Evolutionary conservation across 1,140 invertebrate genomes (phyloP), one percentile per base, ranked within the genome.

Genomic region (Archivesica marissinica): DNA sequence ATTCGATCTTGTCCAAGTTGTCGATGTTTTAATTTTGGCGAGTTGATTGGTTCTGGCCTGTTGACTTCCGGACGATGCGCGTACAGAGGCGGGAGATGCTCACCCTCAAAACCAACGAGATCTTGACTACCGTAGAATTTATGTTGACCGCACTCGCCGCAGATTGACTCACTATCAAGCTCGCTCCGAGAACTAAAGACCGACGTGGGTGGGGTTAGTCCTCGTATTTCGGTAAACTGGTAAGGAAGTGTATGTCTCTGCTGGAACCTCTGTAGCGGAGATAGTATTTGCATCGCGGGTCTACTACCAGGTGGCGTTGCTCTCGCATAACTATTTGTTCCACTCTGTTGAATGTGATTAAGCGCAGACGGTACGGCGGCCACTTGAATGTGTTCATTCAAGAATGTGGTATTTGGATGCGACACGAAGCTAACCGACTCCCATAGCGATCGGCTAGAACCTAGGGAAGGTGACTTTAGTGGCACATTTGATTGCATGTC

Each of bases 41-140:
- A 72, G 41, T 23, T 72, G 38, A 50, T 30, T 2, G 44, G 23
- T 25, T 41, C 50, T 4, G 6, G n/a, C 30, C 28, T 30, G 0
- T 44, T 25, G 33, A 25, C 20, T 15, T 47, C 68, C 11, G 50
- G 23, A 15, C 6, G 1, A 1, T 33, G 33, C 25, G n/a, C 4
- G 7, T 23, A 7, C 9, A 4, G 25, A 9, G 50, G 9, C n/a
- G n/a, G n/a, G 52, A 17, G 20, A 25, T 6, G 6, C 3, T 7
- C 28, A 9, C 3, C 11, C 7, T 33, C 30, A 50, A 68, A 79
- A 6, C 59, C 77, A 20, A 79, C 61, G 2, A 79, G 30, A 41
- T 79, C 77, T 35, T 41, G 59, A 68, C 77, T 79, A 9, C 59
- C 77, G 28, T 28, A 44, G n/a, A 44, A 79, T 41, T 79, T 79